Evolutionary conservation across 2,113 vertebrate genomes (phyloP).

Genomic region (Tympanuchus pallidicinctus): DNA sequence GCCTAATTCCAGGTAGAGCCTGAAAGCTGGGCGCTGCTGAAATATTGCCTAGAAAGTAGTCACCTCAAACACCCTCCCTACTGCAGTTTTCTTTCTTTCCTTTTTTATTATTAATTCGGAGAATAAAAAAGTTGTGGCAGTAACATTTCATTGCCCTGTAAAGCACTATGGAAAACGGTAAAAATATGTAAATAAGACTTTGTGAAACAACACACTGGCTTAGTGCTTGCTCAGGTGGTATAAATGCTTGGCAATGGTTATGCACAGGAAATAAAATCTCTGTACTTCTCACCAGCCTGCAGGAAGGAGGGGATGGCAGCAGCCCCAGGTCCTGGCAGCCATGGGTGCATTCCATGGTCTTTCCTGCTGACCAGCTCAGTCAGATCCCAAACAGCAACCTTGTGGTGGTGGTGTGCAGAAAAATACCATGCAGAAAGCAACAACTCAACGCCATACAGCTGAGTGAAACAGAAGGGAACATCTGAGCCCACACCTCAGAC

Average conservation of each 20-base stretch:
- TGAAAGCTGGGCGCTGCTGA: background rate
- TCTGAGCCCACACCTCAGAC: background rate
- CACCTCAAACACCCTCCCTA: background rate
- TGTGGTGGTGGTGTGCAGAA: background rate
- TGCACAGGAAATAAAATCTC: background rate
- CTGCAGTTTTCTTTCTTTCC: background rate
- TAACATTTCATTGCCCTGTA: background rate
- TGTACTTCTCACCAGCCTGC: background rate
- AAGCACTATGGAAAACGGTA: background rate
- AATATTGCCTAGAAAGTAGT: background rate
- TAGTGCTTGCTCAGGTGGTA: background rate
- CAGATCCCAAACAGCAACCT: background rate
- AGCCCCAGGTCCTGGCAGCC: accelerated
- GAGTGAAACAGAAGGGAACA: background rate
- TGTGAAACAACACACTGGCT: background rate
- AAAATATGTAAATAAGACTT: background rate
- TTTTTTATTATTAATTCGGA: background rate
- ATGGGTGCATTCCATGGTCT: background rate
- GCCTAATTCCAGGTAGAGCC: background rate
- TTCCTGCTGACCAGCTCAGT: background rate
- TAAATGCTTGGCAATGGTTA: background rate
- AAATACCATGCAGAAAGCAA: background rate
- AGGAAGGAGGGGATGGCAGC: background rate
- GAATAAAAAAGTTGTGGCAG: background rate
- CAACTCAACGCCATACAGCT: background rate